phyloP scores from a whole-genome alignment of 1,140 invertebrate genomes.

The Hylyphantes graminicola region DNA sequence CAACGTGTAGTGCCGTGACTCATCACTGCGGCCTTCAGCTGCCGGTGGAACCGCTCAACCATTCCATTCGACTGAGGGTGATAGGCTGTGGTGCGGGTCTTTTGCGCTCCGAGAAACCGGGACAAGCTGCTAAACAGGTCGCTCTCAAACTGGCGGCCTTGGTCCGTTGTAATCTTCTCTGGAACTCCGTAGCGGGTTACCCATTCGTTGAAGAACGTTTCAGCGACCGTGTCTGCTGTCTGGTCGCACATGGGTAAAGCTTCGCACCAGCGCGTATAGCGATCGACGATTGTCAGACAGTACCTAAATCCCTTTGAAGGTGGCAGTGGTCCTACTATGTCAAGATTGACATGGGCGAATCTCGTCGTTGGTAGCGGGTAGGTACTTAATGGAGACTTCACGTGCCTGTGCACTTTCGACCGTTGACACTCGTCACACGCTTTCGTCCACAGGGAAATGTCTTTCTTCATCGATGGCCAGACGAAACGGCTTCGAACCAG shows the following conservation, averaged over 20 bases:
- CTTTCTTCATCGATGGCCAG: constrained; percentile 16
- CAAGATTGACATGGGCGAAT: constrained; percentile 70
- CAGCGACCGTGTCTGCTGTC: constrained; percentile 64
- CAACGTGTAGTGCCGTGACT: background rate
- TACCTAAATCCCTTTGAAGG: constrained; percentile 65
- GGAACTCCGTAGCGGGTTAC: constrained; percentile 61
- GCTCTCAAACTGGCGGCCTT: constrained; percentile 67
- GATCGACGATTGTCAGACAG: constrained; percentile 68
- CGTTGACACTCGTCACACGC: constrained; percentile 62
- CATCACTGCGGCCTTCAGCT: constrained; percentile 66
- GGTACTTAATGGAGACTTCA: constrained; percentile 61
- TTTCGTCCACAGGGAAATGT: constrained; percentile 59
- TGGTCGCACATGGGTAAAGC: constrained; percentile 65
- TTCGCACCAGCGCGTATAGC: constrained; percentile 69
- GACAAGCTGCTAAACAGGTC: background rate
- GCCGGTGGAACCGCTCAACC: constrained; percentile 66
- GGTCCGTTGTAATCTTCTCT: constrained; percentile 66
- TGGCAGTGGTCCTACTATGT: constrained; percentile 70
- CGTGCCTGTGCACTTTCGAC: constrained; percentile 32
- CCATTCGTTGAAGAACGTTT: constrained; percentile 65
- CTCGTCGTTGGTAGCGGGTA: background rate
- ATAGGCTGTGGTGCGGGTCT: constrained; percentile 2
- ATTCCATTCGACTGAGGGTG: constrained; percentile 66
- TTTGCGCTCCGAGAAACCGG: background rate
- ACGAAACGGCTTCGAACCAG: too few relatives aligned